These are phyloP conservation scores for Drosophila planitibia DNA, from an alignment of 2,888 invertebrate genomes.

Conservation along the genomic window DNA sequence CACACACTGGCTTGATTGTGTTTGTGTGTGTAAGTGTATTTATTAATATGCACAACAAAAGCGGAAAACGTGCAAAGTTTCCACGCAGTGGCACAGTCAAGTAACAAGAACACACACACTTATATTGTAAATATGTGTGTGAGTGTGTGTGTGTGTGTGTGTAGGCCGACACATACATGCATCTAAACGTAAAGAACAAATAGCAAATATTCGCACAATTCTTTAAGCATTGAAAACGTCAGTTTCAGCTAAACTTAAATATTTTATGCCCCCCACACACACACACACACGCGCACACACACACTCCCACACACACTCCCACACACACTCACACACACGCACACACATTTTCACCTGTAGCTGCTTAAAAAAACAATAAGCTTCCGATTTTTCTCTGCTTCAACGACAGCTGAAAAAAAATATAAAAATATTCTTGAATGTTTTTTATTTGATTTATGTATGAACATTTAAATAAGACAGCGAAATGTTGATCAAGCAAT, in stretches of 20 bases:
- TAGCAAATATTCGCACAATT: slow-evolving; percentile 22
- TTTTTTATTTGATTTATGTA: background rate
- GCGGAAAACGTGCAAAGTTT: slow-evolving; percentile 26
- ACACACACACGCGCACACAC: background rate
- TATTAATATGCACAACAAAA: slow-evolving; percentile 30
- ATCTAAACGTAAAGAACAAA: background rate
- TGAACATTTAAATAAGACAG: background rate
- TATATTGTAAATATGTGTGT: background rate
- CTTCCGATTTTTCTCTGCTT: background rate
- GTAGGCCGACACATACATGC: background rate
- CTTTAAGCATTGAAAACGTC: slow-evolving; percentile 30
- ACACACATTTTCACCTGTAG: background rate
- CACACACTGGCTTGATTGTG: background rate
- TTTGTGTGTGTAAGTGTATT: slow-evolving; percentile 4
- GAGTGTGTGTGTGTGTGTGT: background rate
- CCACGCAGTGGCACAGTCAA: slow-evolving; percentile 30
- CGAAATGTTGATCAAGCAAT: background rate
- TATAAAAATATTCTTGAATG: background rate
- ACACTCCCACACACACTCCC: background rate
- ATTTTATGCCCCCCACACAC: background rate
- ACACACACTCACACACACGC: background rate
- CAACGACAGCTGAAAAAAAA: background rate
- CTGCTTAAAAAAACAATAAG: background rate
- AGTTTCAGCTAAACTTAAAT: slow-evolving; percentile 9
- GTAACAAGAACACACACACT: slow-evolving; percentile 9